Evolutionary conservation across 2,797 vertebrate genomes (phyloP).

Genomic region (Lophius americanus): DNA sequence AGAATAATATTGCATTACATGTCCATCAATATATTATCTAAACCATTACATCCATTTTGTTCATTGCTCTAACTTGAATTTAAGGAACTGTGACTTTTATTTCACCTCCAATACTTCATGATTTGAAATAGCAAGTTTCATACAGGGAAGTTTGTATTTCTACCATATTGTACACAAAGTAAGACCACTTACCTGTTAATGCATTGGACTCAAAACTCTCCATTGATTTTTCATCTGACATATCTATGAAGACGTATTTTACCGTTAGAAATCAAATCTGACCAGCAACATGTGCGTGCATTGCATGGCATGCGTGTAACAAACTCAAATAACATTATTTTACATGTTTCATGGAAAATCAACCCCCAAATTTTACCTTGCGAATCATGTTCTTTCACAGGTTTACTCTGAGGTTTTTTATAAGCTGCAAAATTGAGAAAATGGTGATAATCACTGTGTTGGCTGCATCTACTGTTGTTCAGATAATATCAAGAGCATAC

Average conservation of each 20-base stretch:
- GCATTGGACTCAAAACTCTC: slow-evolving; percentile 25
- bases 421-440: slow-evolving; percentile 39
- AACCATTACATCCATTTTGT: not conserved
- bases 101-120: slow-evolving; percentile 15
- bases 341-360: not conserved
- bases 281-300: not conserved
- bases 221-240: slow-evolving; percentile 50
- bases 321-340: not conserved
- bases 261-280: not conserved
- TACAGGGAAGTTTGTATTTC: not conserved
- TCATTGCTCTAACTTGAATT: not conserved
- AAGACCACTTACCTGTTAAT: slow-evolving; percentile 32
- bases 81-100: slow-evolving; percentile 24
- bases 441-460: not conserved
- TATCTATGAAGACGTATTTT: slow-evolving; percentile 48
- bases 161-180: not conserved
- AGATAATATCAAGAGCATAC: not conserved
- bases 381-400: slow-evolving; percentile 41
- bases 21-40: slow-evolving; percentile 10
- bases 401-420: slow-evolving; percentile 23
- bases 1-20: slow-evolving; percentile 1
- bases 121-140: slow-evolving; percentile 15
- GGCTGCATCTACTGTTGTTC: not conserved
- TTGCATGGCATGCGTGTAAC: not conserved
- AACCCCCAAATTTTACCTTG: slow-evolving; percentile 40